Evolutionary conservation across 2,113 vertebrate genomes (phyloP).

Genomic region (Oenanthe melanoleuca): DNA sequence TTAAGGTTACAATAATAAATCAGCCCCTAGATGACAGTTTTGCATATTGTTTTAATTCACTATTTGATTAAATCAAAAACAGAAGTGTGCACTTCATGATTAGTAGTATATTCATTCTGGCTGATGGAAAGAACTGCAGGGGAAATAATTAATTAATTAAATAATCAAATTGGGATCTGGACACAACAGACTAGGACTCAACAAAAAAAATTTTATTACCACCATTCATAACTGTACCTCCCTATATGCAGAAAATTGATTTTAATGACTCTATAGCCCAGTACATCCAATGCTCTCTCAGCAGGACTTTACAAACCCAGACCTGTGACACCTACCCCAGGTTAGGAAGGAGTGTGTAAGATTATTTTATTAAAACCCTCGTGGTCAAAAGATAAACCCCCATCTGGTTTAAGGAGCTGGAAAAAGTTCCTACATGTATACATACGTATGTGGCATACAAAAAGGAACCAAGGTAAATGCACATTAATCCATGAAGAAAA

Average conservation of each 20-base stretch:
- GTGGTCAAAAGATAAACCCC: neutral
- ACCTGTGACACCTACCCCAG: neutral
- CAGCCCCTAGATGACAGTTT: neutral
- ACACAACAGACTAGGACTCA: neutral
- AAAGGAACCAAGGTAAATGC: neutral
- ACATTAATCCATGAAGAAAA: neutral
- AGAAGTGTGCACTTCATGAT: neutral
- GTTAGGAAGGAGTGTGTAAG: neutral
- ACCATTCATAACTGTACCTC: neutral
- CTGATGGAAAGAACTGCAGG: neutral
- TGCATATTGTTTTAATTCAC: neutral
- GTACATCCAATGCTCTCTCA: neutral
- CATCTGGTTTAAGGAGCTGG: neutral
- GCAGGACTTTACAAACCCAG: neutral
- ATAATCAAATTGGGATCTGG: neutral
- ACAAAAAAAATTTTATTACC: neutral
- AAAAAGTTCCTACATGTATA: neutral
- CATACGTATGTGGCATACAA: rapidly evolving
- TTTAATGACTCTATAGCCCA: neutral
- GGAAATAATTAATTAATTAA: neutral
- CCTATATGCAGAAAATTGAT: neutral
- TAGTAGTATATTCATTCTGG: neutral
- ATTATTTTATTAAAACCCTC: neutral
- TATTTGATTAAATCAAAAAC: neutral
- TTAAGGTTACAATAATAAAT: neutral